Evolutionary conservation across 2,113 vertebrate species (phyloP), one percentile per base, ranked within the genome.

Genomic region (Nestor notabilis): DNA sequence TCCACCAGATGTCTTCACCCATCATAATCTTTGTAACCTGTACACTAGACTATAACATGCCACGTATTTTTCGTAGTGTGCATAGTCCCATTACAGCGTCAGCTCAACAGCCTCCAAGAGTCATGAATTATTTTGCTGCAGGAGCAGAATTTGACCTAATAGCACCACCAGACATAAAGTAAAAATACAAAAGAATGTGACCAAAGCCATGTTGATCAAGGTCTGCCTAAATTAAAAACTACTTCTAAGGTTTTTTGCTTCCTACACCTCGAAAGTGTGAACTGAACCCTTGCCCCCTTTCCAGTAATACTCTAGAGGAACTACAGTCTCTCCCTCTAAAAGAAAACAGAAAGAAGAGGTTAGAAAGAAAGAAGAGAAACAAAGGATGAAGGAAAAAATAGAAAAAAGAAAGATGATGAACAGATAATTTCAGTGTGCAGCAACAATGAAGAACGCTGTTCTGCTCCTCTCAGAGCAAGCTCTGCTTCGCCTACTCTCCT

Each of bases 1-100:
- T 95, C 94, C 89, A 89, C 56, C 64, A 90, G 84, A 86, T 33
- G 50, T 83, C 94, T 87, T 97, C 85, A 89, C 43, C 69, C 31
- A 72, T 39, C 49, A 82, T 10, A 93, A 87, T 91, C 80, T 91
- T 91, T 60, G 84, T 60, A 87, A 83, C 78, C 63, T 81, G 90
- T 29, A 90, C 50, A 65, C 39, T 47, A 93, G 17, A 53, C 63
- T 66, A 86, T 11, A 86, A 85, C 29, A 74, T 35, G 52, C 16
- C 27, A 90, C 27, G 7, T 47, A 75, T 43, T 91, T 87, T 91
- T 41, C 78, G 85, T 83, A 71, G 41, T 9, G 68, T 17, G 66
- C 39, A 52, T 6, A 63, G 70, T 47, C 35, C 56, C 29, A 17
- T 68, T 56, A 74, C 49, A 78, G 25, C 7, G 35, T 66, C 52